Percentiles rank a stretch among this genome's conserved stretches.
phyloP scores from a whole-genome alignment of 2,797 vertebrate genomes.

The Propithecus perrieri region DNA sequence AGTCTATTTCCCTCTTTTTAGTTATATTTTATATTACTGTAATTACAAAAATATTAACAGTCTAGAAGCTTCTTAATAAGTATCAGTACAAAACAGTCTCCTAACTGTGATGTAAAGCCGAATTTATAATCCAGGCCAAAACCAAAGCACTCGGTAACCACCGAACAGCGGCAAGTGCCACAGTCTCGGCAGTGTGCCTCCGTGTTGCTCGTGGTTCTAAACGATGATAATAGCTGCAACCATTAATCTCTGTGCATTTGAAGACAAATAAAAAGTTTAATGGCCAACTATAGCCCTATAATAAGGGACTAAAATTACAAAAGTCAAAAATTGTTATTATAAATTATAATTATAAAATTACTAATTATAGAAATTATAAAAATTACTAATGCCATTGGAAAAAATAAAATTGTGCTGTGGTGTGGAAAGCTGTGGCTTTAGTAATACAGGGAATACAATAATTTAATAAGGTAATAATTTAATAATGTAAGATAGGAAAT shows the following conservation, averaged over 20 bases:
- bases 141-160: background rate
- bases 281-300: background rate
- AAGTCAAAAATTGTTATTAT: too few relatives aligned
- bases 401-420: background rate
- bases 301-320: too few relatives aligned
- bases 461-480: background rate
- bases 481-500: background rate
- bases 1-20: background rate
- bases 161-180: background rate
- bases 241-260: background rate
- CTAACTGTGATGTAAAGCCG: background rate
- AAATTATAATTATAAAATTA: background rate
- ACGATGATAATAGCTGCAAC: background rate
- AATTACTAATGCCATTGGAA: background rate
- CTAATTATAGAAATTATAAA: background rate
- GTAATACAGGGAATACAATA: background rate
- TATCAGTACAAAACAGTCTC: background rate
- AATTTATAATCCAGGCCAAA: slow-evolving; percentile 3
- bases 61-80: background rate
- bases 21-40: slow-evolving; percentile 3
- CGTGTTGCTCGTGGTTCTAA: background rate
- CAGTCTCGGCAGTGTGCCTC: background rate
- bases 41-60: background rate
- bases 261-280: background rate
- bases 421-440: background rate